Percentiles rank a stretch among this genome's conserved stretches.
Evolutionary conservation across 2,888 invertebrate species (phyloP).

Genomic region (Hyalella azteca): DNA sequence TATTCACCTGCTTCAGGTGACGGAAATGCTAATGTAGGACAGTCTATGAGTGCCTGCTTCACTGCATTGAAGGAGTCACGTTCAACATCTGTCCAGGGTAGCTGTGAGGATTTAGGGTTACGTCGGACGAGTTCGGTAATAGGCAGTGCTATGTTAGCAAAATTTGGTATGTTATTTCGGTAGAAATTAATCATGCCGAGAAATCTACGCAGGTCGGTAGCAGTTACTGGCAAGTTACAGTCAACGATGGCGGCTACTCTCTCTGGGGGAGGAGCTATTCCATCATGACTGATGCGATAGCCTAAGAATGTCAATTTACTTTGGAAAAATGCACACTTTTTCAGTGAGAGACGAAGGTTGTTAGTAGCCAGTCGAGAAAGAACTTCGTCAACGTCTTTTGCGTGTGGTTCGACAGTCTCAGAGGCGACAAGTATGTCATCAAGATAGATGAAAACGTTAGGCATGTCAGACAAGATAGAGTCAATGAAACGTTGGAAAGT

Average conservation of each 20-base stretch:
- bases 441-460: neutral
- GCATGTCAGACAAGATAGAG: neutral
- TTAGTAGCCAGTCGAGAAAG: neutral
- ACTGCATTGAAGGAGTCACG: too few species aligned
- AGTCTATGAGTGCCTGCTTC: too few species aligned
- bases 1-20: neutral
- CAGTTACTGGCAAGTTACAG: neutral
- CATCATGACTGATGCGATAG: neutral
- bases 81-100: too few species aligned
- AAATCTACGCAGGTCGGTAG: constrained; percentile 7
- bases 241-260: constrained; percentile 1
- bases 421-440: constrained; percentile 38
- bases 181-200: constrained; percentile 21
- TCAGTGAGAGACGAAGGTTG: constrained; percentile 6
- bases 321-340: constrained; percentile 33
- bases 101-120: too few species aligned
- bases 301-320: constrained; percentile 10
- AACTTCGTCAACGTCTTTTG: constrained; percentile 16
- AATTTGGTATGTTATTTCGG: constrained; percentile 28
- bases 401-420: neutral
- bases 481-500: constrained; percentile 32
- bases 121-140: constrained; percentile 33
- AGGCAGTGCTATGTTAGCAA: constrained; percentile 2
- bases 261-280: neutral
- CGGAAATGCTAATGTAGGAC: neutral